Percentiles rank a stretch among this genome's conserved stretches.
Conservation (phyloP, 2,797 vertebrate species). For the Aulostomus chinensis region DNA sequence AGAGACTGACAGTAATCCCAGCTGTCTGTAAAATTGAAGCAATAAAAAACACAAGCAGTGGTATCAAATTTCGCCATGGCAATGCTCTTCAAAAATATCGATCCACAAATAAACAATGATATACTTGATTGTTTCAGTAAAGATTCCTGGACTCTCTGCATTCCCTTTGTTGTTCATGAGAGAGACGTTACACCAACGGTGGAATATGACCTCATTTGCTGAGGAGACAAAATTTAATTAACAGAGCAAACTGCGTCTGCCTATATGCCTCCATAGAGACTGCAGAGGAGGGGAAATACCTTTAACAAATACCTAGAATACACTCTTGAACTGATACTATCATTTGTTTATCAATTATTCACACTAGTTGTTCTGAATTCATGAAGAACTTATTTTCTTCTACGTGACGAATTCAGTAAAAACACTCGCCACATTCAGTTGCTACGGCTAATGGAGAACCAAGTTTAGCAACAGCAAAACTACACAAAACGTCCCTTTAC, state of each 20-base stretch:
- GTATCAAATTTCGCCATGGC: slow-evolving; percentile 76
- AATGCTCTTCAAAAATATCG: slow-evolving; percentile 78
- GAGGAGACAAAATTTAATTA: slow-evolving; percentile 86
- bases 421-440: too few relatives aligned
- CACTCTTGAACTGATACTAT: too few relatives aligned
- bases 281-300: slow-evolving; percentile 72
- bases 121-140: slow-evolving; percentile 81
- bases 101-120: slow-evolving; percentile 81
- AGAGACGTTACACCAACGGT: slow-evolving; percentile 84
- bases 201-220: slow-evolving; percentile 84
- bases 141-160: slow-evolving; percentile 75
- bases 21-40: slow-evolving; percentile 86
- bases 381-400: too few relatives aligned
- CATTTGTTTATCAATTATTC: too few relatives aligned
- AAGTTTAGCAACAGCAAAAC: too few relatives aligned
- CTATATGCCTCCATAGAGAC: slow-evolving; percentile 81
- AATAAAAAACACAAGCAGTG: slow-evolving; percentile 80
- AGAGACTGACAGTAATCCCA: slow-evolving; percentile 83
- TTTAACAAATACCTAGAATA: slow-evolving; percentile 74
- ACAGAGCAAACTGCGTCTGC: slow-evolving; percentile 85
- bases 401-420: too few relatives aligned
- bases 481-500: too few relatives aligned
- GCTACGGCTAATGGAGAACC: too few relatives aligned
- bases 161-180: slow-evolving; percentile 83
- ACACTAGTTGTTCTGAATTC: too few relatives aligned